A percentile compares a stretch with the other conserved stretches of the same genome.
These are phyloP conservation scores for Sebastes minor DNA, from an alignment of 2,797 vertebrate genomes.

Conservation along the genomic window DNA sequence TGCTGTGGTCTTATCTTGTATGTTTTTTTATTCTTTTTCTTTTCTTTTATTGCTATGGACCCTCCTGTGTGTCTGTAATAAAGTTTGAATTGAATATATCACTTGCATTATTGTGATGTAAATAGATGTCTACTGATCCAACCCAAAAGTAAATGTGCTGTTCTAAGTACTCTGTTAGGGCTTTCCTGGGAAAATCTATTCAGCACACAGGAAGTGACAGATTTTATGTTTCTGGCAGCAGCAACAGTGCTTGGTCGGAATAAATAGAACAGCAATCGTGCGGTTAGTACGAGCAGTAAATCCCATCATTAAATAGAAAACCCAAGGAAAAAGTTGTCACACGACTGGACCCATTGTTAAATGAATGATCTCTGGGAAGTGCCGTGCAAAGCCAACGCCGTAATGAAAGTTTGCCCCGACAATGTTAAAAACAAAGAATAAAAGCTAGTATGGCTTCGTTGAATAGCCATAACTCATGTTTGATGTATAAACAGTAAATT, in stretches of 20 bases:
- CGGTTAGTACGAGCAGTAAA: constrained; percentile 7
- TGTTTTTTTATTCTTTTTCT: too few species aligned
- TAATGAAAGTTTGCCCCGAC: neutral
- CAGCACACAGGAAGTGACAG: constrained; percentile 45
- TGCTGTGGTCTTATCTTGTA: too few species aligned
- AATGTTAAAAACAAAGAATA: neutral
- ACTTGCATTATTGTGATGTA: neutral
- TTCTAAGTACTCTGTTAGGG: neutral
- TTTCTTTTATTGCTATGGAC: too few species aligned
- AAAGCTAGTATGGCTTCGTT: neutral
- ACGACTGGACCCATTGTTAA: constrained; percentile 14
- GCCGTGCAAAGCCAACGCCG: neutral
- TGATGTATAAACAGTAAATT: neutral
- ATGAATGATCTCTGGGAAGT: neutral
- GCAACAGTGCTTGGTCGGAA: neutral
- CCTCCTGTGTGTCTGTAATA: too few species aligned
- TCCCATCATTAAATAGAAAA: constrained; percentile 22
- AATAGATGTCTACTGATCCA: neutral
- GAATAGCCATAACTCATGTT: neutral
- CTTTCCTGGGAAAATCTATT: constrained; percentile 44
- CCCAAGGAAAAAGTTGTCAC: constrained; percentile 8
- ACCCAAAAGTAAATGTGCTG: constrained; percentile 7
- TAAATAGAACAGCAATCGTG: constrained; percentile 40
- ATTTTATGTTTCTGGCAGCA: constrained; percentile 41
- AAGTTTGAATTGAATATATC: neutral